A percentile compares a stretch with the other conserved stretches of the same genome.
phyloP scores from a whole-genome alignment of 1,140 invertebrate genomes.

The Helicorthomorpha holstii region DNA sequence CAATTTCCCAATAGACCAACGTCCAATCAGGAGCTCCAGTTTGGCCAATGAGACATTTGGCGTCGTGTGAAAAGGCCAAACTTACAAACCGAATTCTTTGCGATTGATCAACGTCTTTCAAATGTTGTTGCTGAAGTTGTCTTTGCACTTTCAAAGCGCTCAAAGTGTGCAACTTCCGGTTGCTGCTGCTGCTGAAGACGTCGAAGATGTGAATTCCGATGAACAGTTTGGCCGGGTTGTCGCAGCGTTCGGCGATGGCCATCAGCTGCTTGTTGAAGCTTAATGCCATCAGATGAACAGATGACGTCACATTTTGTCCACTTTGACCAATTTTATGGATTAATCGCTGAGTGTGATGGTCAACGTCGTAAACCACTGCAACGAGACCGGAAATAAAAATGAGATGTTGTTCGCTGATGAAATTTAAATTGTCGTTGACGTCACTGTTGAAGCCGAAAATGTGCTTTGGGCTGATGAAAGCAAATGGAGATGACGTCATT shows the following conservation, averaged over 20 bases:
- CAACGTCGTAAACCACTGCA: not conserved
- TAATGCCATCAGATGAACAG: not conserved
- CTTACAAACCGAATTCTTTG: not conserved
- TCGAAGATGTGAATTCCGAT: not conserved
- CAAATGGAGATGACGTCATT: too few relatives aligned
- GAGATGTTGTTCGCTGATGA: not conserved
- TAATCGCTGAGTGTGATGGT: not conserved
- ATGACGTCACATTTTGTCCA: too few relatives aligned
- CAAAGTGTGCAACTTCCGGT: not conserved
- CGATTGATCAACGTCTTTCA: not conserved
- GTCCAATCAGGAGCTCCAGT: not conserved
- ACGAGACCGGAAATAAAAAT: not conserved
- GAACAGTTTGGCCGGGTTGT: not conserved
- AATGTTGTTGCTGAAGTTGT: not conserved
- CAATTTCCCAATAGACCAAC: not conserved
- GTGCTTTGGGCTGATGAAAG: not conserved
- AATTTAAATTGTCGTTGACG: not conserved
- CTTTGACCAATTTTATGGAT: not conserved
- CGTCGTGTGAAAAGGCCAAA: not conserved
- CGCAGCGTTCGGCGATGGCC: not conserved
- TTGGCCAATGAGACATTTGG: not conserved
- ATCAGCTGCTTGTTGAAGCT: not conserved
- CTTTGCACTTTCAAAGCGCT: not conserved
- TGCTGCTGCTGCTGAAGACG: not conserved
- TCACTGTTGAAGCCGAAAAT: not conserved